Evolutionary conservation across 1,140 invertebrate genomes (phyloP).

Genomic region (Heliconius hermathena): DNA sequence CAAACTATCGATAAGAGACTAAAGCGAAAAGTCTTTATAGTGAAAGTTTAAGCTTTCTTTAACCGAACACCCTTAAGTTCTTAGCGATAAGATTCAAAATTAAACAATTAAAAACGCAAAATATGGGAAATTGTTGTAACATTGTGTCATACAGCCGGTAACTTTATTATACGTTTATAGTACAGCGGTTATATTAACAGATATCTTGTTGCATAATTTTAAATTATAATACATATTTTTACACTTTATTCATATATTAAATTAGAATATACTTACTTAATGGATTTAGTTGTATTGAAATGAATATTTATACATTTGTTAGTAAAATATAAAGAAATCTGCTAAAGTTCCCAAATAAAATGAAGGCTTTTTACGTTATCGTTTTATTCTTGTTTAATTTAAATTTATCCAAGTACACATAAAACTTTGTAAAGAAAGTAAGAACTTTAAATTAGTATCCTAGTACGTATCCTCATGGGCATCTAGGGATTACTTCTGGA

Average conservation of each 20-base stretch:
- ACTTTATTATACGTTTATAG: background rate
- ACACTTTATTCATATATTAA: background rate
- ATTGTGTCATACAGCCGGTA: background rate
- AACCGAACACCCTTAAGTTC: background rate
- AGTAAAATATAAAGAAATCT: too few relatives aligned
- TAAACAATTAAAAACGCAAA: background rate
- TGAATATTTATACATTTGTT: too few relatives aligned
- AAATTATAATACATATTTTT: background rate
- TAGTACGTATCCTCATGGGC: too few relatives aligned
- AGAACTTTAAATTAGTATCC: too few relatives aligned
- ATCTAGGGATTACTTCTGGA: too few relatives aligned
- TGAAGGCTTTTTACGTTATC: too few relatives aligned
- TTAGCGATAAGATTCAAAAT: background rate
- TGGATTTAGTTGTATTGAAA: too few relatives aligned
- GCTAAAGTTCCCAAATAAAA: too few relatives aligned
- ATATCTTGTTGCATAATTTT: background rate
- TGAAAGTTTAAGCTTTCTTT: constrained; percentile 5
- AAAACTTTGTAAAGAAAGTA: too few relatives aligned
- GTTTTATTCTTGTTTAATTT: too few relatives aligned
- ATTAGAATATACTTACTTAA: background rate
- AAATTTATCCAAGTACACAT: too few relatives aligned
- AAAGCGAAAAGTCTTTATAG: background rate
- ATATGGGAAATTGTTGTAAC: background rate
- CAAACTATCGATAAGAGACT: constrained; percentile 12
- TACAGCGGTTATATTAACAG: background rate